Base-by-base conservation (phyloP, 2,113 vertebrate genomes). In the Oreochromis niloticus region DNA sequence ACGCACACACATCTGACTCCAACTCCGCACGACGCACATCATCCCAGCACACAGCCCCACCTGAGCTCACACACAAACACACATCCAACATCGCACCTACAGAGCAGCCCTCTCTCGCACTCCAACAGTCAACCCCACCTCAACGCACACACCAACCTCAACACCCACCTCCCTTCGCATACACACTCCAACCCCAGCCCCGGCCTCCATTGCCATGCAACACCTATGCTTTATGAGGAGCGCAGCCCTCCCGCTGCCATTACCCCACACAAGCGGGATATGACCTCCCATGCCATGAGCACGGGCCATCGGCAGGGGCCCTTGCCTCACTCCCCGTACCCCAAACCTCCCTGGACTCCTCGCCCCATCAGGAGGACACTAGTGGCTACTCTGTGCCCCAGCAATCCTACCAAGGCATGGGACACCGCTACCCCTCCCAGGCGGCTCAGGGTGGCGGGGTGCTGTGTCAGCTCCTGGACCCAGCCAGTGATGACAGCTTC, bases 401-500 rank as follows among this genome's bases (percentile, higher is more conserved):
- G 91, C 97, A 98, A 91, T 94, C 97, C 95, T 98, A 98, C 95
- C 94, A 95, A 81, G 88, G 91, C 73, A 92, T 95, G 90, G 92
- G 95, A 89, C 95, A 95, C 14, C 98, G 98, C 96, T 99, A 98
- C 96, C 96, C 97, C 90, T 97, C 97, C 93, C 98, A 98, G 95
- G 96, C 88, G 90, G 96, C 95, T 92, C 96, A 97, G 96, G 97
- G 97, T 93, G 96, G 97, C 91, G 97, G 97, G 89, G 98, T 99
- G 93, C 96, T 99, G 96, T 98, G 98, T 95, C 98, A 99, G 91
- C 97, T 99, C 95, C 97, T 98, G 94, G 98, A 99, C 92, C 98
- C 98, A 80, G 97, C 98, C 91, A 97, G 96, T 5, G 98, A 99
- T 92, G 98, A 99, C 96, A 97, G 97, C 96, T 99, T 99, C 96